Evolutionary conservation across 2,888 invertebrate genomes (phyloP), one percentile per base, ranked within the genome.

Genomic region (Lottia gigantea): DNA sequence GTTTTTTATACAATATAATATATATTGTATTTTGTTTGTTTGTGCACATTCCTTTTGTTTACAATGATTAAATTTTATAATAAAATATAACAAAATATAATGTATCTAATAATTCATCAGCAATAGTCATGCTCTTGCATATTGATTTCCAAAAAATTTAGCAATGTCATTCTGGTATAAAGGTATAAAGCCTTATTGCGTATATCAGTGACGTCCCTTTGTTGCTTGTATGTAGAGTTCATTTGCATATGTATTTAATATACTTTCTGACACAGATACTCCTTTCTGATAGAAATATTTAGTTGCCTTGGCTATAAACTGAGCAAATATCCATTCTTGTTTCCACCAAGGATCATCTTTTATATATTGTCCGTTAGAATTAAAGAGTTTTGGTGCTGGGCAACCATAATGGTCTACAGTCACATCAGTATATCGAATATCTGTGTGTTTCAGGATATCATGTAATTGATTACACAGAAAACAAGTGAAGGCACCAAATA

Each of bases 361-460:
- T n/a, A 72, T 76, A 55, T 80, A 79, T 25, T 70, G 68, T 0
- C 83, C 81, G 8, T 78, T 62, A 8, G 76, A 71, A 46, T 77
- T 74, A 68, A 85, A 86, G 12, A 64, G 68, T 46, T 74, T 72
- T 1, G 91, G 91, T 62, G 84, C 74, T 4, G 90, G 89, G 82
- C 92, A 92, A 71, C 90, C 85, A 73, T 91, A 92, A 76, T 91
- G 90, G 14, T 78, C 67, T 0, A 75, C 23, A 46, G 67, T 73
- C 1, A 80, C 83, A 61, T 73, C 71, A 12, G 66, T 40, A 45
- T 70, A 66, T 12, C 79, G 79, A 0, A 66, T 14, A 64, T 78
- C 74, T 72, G 82, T 71, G n/a, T 75, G 74, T 31, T 78, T 80
- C 40, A 73, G 78, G 47, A 82, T 49, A 45, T 79, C 69, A 47